phyloP scores from a whole-genome alignment of 2,797 vertebrate genomes.

The Benthosema pterotum region DNA sequence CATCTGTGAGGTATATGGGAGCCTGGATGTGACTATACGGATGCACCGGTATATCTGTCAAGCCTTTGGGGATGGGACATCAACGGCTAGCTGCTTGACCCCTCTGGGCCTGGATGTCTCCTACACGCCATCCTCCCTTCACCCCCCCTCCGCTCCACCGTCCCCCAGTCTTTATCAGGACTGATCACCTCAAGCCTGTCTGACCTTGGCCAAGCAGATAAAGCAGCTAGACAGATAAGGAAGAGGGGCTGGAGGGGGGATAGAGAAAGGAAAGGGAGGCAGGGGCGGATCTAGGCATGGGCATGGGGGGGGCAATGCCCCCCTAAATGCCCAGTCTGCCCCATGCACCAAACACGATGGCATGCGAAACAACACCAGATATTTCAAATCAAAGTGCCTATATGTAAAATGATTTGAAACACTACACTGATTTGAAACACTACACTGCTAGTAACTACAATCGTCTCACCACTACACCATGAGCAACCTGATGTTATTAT shows the following conservation, averaged over 20 bases:
- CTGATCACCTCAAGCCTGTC: slow-evolving; percentile 72
- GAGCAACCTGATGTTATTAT: no score
- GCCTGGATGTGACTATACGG: slow-evolving; percentile 38
- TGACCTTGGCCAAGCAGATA: slow-evolving; percentile 79
- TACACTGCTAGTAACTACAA: no score
- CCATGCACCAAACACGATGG: no score
- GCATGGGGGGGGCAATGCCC: no score
- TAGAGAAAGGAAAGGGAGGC: no score
- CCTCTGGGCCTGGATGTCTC: slow-evolving; percentile 40
- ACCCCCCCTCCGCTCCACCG: slow-evolving; percentile 42
- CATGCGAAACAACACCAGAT: no score
- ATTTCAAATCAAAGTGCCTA: no score
- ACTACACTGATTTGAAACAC: no score
- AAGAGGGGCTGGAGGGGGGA: slow-evolving; percentile 19
- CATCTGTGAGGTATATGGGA: slow-evolving; percentile 22
- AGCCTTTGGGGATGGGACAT: slow-evolving; percentile 52
- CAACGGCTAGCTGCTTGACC: slow-evolving; percentile 53
- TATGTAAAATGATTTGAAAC: no score
- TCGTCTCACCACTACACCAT: no score
- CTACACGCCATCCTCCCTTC: not conserved
- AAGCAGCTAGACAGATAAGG: slow-evolving; percentile 72
- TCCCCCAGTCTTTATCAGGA: slow-evolving; percentile 70
- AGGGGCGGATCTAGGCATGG: no score
- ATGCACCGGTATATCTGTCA: slow-evolving; percentile 37
- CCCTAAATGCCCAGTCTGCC: no score